These are phyloP conservation scores for Tinamus major DNA, from an alignment of 2,797 vertebrate species.

Conservation along the genomic window DNA sequence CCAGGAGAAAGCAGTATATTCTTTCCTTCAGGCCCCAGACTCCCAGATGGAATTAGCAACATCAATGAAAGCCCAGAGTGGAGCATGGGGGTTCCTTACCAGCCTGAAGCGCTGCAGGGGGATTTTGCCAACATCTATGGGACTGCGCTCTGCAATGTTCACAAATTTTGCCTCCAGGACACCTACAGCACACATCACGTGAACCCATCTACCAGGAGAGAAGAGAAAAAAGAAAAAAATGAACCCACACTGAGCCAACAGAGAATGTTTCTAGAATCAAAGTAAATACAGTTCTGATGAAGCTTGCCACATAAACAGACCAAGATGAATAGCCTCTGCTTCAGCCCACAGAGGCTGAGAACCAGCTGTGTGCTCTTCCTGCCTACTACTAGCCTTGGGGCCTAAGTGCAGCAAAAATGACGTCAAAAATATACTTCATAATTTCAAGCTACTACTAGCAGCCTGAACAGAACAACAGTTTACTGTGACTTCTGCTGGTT, in stretches of 20 bases:
- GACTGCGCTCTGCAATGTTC: constrained; percentile 91
- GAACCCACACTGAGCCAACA: not conserved
- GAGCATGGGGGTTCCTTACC: constrained; percentile 79
- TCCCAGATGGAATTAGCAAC: not conserved
- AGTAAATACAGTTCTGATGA: not conserved
- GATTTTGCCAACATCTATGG: constrained; percentile 93
- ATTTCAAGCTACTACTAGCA: not conserved
- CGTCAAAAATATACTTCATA: not conserved
- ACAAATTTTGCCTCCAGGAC: constrained; percentile 96
- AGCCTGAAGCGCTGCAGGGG: constrained; percentile 93
- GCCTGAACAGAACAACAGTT: not conserved
- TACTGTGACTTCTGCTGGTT: not conserved
- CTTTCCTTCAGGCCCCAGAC: too few relatives aligned
- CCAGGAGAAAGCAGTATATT: not conserved
- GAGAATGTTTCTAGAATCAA: not conserved
- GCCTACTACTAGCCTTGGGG: not conserved
- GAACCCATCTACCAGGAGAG: constrained; percentile 89
- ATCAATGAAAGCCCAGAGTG: not conserved
- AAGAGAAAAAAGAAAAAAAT: not conserved
- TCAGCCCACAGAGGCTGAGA: not conserved
- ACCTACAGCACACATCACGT: constrained; percentile 95
- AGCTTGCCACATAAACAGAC: not conserved
- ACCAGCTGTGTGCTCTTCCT: not conserved
- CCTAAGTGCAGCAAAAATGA: not conserved
- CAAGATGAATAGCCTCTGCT: not conserved